Evolutionary conservation across 2,797 vertebrate species (phyloP), one percentile per base, ranked within the genome.

Genomic region (Spea hammondii): DNA sequence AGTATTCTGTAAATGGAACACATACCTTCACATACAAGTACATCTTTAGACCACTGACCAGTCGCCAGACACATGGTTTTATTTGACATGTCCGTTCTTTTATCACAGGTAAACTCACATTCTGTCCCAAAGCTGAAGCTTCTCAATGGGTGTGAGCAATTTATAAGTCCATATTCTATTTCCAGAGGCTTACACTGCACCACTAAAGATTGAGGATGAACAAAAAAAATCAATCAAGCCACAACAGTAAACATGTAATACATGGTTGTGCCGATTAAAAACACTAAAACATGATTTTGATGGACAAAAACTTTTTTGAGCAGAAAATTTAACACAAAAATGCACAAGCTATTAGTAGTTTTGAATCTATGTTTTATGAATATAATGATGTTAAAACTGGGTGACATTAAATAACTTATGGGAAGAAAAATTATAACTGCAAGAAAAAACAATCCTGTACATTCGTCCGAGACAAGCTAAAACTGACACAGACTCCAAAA

Each of bases 31-130:
- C 90, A 92, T 5, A 50, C 46, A 0, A 89, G 87, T 65, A 83
- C 64, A 0, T 86, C 84, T 49, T 80, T 76, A 8, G 85, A 91
- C 91, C 92, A 94, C 0, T 8, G 45, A 78, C 91, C 90, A 0
- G 84, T 80, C 0, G 79, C 83, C 70, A 80, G 78, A 84, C 92
- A 93, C 5, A 66, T 79, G 65, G 92, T 82, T 14, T 72, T 77
- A 57, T 76, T 66, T 5, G 89, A 85, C 0, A 55, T 84, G 2
- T 8, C 13, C 6, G 87, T 89, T n/a, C 92, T 92, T 69, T 90
- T 84, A 5, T 87, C 67, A 80, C 88, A 91, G 46, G 83, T 54
- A 47, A 85, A 5, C 0, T 70, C 64, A 77, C 90, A 91, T 4
- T 8, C 71, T n/a, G 88, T 88, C 51, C 77, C 84, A 77, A 84